phyloP scores from a whole-genome alignment of 2,888 invertebrate species.

The Thereva unica region DNA sequence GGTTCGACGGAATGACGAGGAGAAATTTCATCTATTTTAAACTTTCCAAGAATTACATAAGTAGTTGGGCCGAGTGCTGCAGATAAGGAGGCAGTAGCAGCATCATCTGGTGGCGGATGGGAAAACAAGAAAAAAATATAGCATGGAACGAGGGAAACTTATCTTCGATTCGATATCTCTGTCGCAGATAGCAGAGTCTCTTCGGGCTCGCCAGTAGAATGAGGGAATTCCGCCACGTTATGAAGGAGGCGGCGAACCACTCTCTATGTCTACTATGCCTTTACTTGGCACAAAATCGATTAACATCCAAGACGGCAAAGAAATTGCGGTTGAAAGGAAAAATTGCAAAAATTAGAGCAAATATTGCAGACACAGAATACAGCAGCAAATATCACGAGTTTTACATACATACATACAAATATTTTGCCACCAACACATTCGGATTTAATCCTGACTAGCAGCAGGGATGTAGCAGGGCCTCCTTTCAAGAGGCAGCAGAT shows the following conservation, averaged over 20 bases:
- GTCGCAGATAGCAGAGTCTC: slow-evolving; percentile 15
- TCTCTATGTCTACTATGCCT: not conserved
- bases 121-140: not conserved
- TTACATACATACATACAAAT: slow-evolving; percentile 15
- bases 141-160: not conserved
- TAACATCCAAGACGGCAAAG: slow-evolving; percentile 34
- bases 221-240: slow-evolving; percentile 1
- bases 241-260: slow-evolving; percentile 3
- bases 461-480: not conserved
- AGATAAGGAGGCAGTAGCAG: slow-evolving; percentile 15
- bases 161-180: slow-evolving; percentile 14
- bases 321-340: slow-evolving; percentile 37
- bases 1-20: slow-evolving; percentile 13
- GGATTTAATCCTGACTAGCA: slow-evolving; percentile 14
- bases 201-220: slow-evolving; percentile 12
- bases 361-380: slow-evolving; percentile 20
- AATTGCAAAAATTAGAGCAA: slow-evolving; percentile 40
- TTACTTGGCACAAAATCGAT: slow-evolving; percentile 36
- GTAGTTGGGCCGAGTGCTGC: slow-evolving; percentile 22
- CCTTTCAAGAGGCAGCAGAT: slow-evolving; percentile 13
- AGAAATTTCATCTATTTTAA: slow-evolving; percentile 36
- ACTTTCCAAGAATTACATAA: slow-evolving; percentile 22
- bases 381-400: slow-evolving; percentile 9
- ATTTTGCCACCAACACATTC: not conserved
- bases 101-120: slow-evolving; percentile 2